Conservation (phyloP, 2,113 vertebrate genomes). For the Donacobius atricapilla region DNA sequence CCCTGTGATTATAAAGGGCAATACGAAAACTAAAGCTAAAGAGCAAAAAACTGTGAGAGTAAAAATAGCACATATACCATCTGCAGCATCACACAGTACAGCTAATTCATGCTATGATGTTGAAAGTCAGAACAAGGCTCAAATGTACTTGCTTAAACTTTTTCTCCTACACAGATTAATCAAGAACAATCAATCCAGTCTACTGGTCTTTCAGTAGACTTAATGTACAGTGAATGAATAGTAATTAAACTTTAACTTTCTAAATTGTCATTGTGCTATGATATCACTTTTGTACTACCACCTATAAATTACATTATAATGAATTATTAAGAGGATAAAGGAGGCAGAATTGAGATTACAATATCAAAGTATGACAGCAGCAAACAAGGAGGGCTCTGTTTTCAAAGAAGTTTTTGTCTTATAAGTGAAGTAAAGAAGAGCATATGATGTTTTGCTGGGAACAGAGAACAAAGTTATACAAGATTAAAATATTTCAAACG, state of each 20-base stretch:
- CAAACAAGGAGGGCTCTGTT: neutral
- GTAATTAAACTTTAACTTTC: conserved; percentile 36
- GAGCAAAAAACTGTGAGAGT: neutral
- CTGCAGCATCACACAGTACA: neutral
- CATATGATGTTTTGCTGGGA: neutral
- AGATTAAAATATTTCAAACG: neutral
- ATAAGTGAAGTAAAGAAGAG: neutral
- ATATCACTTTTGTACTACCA: neutral
- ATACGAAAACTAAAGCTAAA: neutral
- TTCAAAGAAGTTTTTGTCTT: neutral
- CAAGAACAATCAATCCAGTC: conserved; percentile 16
- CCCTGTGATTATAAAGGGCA: neutral
- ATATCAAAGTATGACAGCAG: conserved; percentile 11
- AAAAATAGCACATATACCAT: conserved; percentile 10
- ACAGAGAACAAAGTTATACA: neutral
- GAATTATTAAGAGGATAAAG: conserved; percentile 22
- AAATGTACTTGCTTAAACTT: neutral
- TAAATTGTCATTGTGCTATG: neutral
- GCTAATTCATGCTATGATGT: neutral
- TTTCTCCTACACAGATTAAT: neutral
- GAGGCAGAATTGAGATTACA: neutral
- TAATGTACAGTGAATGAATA: neutral
- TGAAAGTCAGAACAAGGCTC: conserved; percentile 1
- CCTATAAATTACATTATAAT: neutral
- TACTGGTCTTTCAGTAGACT: neutral